phyloP scores from a whole-genome alignment of 2,888 invertebrate genomes.

The Xylophagus ater region DNA sequence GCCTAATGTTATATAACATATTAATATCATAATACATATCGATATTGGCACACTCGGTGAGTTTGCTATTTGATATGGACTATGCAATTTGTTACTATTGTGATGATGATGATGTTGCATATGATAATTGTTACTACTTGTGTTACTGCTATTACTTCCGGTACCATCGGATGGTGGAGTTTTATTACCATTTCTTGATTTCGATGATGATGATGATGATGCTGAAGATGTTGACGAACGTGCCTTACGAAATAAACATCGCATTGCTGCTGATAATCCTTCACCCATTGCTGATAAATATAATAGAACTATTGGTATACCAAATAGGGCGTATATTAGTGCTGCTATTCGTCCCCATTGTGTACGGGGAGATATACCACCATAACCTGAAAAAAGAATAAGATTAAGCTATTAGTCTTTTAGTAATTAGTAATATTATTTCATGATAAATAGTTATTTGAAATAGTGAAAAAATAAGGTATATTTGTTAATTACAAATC shows the following conservation, averaged over 20 bases:
- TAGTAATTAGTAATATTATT: background rate
- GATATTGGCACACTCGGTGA: constrained; percentile 68
- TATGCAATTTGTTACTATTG: constrained; percentile 19
- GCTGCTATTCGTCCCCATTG: constrained; percentile 65
- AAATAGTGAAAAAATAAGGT: too few relatives aligned
- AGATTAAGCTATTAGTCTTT: background rate
- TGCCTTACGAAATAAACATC: constrained; percentile 54
- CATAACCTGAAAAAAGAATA: constrained; percentile 55
- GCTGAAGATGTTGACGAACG: constrained; percentile 29
- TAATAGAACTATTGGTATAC: constrained; percentile 78
- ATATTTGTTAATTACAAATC: too few relatives aligned
- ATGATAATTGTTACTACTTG: constrained; percentile 22
- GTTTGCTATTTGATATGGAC: constrained; percentile 15
- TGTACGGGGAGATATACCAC: constrained; percentile 70
- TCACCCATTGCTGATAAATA: constrained; percentile 82
- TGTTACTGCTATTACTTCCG: constrained; percentile 29
- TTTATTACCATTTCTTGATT: constrained; percentile 15
- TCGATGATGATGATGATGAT: constrained; percentile 17
- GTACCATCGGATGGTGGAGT: constrained; percentile 17
- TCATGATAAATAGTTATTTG: too few relatives aligned
- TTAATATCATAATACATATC: constrained; percentile 73
- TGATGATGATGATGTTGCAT: constrained; percentile 20
- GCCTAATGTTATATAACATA: constrained; percentile 79
- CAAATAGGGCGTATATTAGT: constrained; percentile 73
- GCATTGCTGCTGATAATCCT: constrained; percentile 67